Evolutionary conservation across 2,888 invertebrate genomes (phyloP).

Genomic region (Oscheius sp.): DNA sequence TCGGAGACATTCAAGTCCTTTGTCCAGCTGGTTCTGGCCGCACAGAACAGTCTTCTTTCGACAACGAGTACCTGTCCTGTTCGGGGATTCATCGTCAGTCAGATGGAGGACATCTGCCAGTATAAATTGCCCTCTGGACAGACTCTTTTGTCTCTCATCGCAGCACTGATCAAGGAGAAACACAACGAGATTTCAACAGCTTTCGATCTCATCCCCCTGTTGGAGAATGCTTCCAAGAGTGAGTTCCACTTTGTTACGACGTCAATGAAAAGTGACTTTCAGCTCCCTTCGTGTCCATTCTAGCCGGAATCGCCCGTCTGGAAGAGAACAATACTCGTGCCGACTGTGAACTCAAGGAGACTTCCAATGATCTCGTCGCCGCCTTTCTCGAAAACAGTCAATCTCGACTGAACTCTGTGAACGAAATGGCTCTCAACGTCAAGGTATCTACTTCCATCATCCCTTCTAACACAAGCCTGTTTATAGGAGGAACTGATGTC

Average conservation of each 20-base stretch:
- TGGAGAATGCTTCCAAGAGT: conserved; percentile 25
- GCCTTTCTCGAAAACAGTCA: conserved; percentile 27
- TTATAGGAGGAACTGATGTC: conserved; percentile 30
- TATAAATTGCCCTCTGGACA: conserved; percentile 20
- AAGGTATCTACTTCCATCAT: conserved; percentile 11
- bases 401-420: conserved; percentile 9
- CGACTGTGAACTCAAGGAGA: conserved; percentile 22
- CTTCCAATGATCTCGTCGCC: conserved; percentile 15
- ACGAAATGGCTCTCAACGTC: conserved; percentile 12
- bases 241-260: neutral
- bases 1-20: conserved; percentile 10
- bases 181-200: neutral
- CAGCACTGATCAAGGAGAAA: conserved; percentile 4
- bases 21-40: conserved; percentile 22
- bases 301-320: conserved; percentile 13
- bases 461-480: neutral
- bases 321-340: conserved; percentile 33
- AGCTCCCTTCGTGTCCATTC: conserved; percentile 10
- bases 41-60: conserved; percentile 12
- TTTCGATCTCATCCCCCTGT: conserved; percentile 18
- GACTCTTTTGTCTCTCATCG: conserved; percentile 11
- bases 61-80: neutral
- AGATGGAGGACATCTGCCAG: conserved; percentile 30
- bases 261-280: neutral
- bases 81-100: conserved; percentile 32